Conservation (phyloP, 1,140 invertebrate species). For the Lasioglossum baleicum region DNA sequence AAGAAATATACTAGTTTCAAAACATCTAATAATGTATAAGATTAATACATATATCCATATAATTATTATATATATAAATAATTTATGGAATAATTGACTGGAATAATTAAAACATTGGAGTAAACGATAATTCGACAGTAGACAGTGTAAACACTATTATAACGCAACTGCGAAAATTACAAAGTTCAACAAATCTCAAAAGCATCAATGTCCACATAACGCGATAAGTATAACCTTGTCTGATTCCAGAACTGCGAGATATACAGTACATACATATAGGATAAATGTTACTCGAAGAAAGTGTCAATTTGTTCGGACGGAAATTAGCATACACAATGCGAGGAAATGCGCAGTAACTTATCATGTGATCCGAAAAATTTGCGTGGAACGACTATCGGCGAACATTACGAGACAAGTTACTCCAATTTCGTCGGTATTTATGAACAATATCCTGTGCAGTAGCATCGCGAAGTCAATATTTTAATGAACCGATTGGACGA, state of each 20-base stretch:
- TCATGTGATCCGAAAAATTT: neutral
- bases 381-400: too few relatives aligned
- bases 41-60: too few relatives aligned
- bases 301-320: neutral
- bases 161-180: neutral
- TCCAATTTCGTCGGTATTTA: slow-evolving; percentile 32
- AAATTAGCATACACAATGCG: neutral
- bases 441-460: slow-evolving; percentile 13
- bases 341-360: slow-evolving; percentile 5
- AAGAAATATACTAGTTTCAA: too few relatives aligned
- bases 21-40: too few relatives aligned
- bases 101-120: neutral
- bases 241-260: neutral
- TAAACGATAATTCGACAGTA: neutral
- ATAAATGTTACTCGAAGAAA: neutral
- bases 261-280: too few relatives aligned
- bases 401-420: neutral
- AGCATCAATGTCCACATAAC: neutral
- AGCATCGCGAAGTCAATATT: neutral
- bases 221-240: neutral
- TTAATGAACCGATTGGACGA: slow-evolving; percentile 9
- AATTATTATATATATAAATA: too few relatives aligned
- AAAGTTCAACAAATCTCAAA: neutral
- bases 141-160: neutral
- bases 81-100: too few relatives aligned